phyloP scores from a whole-genome alignment of 2,888 invertebrate genomes.

The Eupithecia vulgata region DNA sequence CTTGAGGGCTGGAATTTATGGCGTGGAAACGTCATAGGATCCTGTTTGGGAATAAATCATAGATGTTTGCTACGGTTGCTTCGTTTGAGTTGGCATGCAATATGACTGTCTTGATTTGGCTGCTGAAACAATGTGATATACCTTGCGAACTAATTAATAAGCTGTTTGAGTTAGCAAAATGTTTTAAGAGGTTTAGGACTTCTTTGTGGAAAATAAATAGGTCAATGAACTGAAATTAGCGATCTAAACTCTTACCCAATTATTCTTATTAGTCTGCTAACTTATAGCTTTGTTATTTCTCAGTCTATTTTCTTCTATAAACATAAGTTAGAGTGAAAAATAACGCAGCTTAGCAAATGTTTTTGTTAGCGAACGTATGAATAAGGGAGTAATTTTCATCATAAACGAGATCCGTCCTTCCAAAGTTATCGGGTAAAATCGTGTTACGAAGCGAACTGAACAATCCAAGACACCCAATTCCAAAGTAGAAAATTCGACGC shows the following conservation, averaged over 20 bases:
- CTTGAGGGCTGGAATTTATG: constrained; percentile 82
- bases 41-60: constrained; percentile 80
- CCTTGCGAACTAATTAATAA: neutral
- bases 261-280: no score
- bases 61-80: constrained; percentile 59
- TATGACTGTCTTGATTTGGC: constrained; percentile 4
- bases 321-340: no score
- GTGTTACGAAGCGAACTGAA: constrained; percentile 9
- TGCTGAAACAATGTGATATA: neutral
- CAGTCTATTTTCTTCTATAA: no score
- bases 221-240: neutral
- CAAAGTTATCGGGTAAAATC: neutral
- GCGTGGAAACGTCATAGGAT: constrained; percentile 81
- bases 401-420: neutral
- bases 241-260: neutral
- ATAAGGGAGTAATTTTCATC: neutral
- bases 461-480: constrained; percentile 27
- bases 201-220: neutral
- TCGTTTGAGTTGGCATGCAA: constrained; percentile 1
- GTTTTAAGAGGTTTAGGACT: neutral
- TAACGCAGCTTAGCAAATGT: no score
- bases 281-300: no score
- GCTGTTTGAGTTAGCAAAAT: neutral
- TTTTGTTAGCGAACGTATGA: no score
- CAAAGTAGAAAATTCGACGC: constrained; percentile 28